These are phyloP conservation scores for Idaea aversata DNA, from an alignment of 2,888 invertebrate genomes.

Conservation along the genomic window DNA sequence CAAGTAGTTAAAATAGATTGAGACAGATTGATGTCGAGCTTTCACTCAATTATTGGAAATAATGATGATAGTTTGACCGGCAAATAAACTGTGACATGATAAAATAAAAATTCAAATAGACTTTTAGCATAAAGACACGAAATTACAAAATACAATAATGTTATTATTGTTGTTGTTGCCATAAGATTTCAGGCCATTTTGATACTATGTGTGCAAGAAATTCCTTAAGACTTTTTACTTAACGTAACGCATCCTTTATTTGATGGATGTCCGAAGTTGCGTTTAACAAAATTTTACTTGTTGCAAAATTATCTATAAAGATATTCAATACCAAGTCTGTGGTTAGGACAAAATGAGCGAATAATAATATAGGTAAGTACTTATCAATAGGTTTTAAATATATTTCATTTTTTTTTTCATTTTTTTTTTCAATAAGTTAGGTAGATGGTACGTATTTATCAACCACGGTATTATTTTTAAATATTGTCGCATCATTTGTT, in stretches of 20 bases:
- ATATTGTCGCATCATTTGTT: slow-evolving; percentile 26
- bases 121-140: background rate
- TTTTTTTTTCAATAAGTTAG: background rate
- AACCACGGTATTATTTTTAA: background rate
- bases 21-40: background rate
- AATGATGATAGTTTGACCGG: background rate
- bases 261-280: background rate
- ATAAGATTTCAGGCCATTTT: background rate
- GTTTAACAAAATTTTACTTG: background rate
- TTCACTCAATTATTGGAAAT: background rate
- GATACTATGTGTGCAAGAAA: background rate
- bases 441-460: background rate
- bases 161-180: background rate
- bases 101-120: background rate
- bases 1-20: background rate
- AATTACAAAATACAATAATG: background rate
- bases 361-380: background rate
- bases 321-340: background rate
- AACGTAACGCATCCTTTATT: background rate
- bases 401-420: background rate
- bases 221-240: too few species aligned
- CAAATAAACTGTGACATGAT: background rate
- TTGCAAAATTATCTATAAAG: background rate
- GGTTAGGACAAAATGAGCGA: background rate
- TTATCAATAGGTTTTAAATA: too few species aligned